Conservation (phyloP, 2,888 invertebrate genomes). For the Hirtodrosophila confusa region DNA sequence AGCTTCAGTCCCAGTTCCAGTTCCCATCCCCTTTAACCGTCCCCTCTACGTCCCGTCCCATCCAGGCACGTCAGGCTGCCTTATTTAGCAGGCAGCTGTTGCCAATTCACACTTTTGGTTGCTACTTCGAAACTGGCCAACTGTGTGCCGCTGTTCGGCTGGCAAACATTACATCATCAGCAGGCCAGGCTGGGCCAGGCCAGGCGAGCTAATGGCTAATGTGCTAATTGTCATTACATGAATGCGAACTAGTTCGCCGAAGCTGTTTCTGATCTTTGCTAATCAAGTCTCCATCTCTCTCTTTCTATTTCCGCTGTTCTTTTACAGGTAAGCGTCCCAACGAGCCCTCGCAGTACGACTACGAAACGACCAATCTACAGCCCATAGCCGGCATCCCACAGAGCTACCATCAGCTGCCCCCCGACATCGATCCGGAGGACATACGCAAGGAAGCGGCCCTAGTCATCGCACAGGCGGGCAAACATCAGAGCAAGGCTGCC, state of each 20-base stretch:
- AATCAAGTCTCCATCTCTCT: conserved; percentile 3
- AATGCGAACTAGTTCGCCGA: conserved; percentile 51
- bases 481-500: conserved; percentile 88
- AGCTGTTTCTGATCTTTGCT: conserved; percentile 22
- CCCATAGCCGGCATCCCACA: conserved; percentile 75
- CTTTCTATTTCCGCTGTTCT: conserved; percentile 3
- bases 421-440: conserved; percentile 89
- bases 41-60: background rate
- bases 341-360: conserved; percentile 79
- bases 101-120: conserved; percentile 67
- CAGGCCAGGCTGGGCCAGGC: conserved; percentile 17
- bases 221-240: conserved; percentile 75
- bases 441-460: conserved; percentile 91
- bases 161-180: conserved; percentile 68
- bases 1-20: background rate
- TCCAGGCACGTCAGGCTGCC: conserved; percentile 45
- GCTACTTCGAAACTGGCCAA: conserved; percentile 33
- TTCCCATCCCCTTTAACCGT: too few relatives aligned
- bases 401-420: conserved; percentile 86
- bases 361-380: conserved; percentile 81
- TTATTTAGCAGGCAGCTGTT: conserved; percentile 69
- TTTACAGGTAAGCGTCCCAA: conserved; percentile 80
- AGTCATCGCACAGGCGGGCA: conserved; percentile 90
- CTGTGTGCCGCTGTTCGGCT: conserved; percentile 15
- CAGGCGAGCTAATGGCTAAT: conserved; percentile 23